Evolutionary conservation across 2,113 vertebrate species (phyloP), one percentile per base, ranked within the genome.

Genomic region (Callopanchax toddi): DNA sequence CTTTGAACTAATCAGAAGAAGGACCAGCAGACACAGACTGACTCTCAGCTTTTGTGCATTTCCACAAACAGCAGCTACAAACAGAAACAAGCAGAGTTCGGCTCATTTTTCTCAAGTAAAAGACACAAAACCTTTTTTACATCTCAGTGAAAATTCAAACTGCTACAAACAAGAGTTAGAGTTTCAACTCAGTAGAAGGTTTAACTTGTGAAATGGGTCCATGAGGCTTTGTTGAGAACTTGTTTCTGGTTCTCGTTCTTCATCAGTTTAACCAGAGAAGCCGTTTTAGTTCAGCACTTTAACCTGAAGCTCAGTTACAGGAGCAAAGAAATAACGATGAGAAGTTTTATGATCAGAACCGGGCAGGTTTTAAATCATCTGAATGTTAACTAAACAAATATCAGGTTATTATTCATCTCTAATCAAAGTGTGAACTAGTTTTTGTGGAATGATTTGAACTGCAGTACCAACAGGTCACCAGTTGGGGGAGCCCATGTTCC

Each of bases 91-190:
- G 7, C 39, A n/a, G 20, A 22, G 20, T 52, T 69, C 46, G 73
- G 73, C 73, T 76, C 66, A 65, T 60, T 76, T 16, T 23, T 17
- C 0, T 29, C 49, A 65, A 54, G 66, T 60, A 54, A 70, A 55
- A 6, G 0, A 54, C 18, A 67, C 20, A 42, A 13, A 60, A 60
- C 67, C 11, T 36, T 74, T 29, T 29, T 55, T 66, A 60, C 26
- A 62, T 8, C 16, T 42, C 15, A 53, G 23, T 42, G 26, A 22
- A 54, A 42, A 32, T 18, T 29, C 46, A n/a, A 42, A 39, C 5
- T 17, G 12, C 17, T 18, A 8, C 20, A 60, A 32, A 36, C 40
- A 37, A 13, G 4, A 23, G 6, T 2, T 37, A 7, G 13, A 44
- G 11, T 57, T 62, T 74, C 51, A 61, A 61, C 8, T 2, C 4